Conservation (phyloP, 2,888 invertebrate species). For the Smittia sp. region DNA sequence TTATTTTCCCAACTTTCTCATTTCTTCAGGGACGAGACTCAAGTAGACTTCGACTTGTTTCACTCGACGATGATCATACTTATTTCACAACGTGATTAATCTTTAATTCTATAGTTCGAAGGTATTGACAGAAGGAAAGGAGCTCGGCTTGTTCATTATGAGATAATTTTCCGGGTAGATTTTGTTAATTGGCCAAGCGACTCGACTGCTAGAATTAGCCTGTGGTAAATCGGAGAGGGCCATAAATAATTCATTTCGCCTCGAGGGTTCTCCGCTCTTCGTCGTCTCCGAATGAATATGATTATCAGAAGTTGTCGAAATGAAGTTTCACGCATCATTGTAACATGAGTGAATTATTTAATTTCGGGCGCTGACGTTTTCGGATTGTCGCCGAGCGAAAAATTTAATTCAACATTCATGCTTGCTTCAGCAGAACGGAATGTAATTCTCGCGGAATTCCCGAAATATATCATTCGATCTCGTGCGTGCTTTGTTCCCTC, state of each 20-base stretch:
- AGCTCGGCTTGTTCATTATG: not conserved
- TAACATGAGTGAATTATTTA: no score
- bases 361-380: no score
- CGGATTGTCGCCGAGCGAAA: no score
- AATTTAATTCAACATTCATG: no score
- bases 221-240: not conserved
- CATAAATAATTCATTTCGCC: not conserved
- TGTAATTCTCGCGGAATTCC: no score
- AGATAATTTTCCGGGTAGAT: not conserved
- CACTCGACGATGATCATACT: not conserved
- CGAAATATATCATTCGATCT: no score
- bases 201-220: not conserved
- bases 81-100: conserved; percentile 2
- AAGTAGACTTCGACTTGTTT: not conserved
- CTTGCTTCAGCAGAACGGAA: no score
- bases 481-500: no score
- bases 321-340: no score
- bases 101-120: not conserved
- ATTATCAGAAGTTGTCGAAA: no score
- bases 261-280: no score
- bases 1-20: not conserved
- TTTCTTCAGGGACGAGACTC: not conserved
- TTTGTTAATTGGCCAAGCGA: not conserved
- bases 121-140: not conserved
- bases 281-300: no score